These are phyloP conservation scores for Crossaster papposus DNA, from an alignment of 53 echinoderm and acorn worm genomes.

Conservation along the genomic window DNA sequence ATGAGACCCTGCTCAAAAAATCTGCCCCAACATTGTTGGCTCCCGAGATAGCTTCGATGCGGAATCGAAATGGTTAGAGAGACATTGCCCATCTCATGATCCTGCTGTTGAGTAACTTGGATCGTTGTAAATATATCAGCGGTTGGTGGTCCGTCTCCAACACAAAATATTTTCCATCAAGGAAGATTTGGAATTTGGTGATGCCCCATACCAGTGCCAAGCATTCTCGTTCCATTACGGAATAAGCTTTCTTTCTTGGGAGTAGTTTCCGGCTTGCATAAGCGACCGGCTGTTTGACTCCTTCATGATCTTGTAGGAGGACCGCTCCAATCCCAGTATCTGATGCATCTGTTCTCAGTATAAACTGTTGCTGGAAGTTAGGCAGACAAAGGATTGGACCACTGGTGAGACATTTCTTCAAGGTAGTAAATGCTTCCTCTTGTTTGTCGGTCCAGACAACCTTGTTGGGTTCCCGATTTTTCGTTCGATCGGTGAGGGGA, in stretches of 20 bases:
- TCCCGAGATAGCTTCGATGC: conserved; percentile 59
- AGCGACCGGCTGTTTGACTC: conserved; percentile 14
- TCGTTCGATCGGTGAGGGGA: conserved; percentile 73
- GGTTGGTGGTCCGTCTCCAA: conserved; percentile 56
- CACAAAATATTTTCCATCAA: conserved; percentile 46
- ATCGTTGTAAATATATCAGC: conserved; percentile 12
- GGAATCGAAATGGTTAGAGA: conserved; percentile 54
- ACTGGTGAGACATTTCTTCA: conserved; percentile 52
- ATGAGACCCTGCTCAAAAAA: conserved; percentile 53
- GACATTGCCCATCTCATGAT: conserved; percentile 54
- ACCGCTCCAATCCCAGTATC: conserved; percentile 30
- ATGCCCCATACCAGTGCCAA: conserved; percentile 43
- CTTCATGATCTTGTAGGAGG: conserved; percentile 15
- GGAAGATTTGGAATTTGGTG: conserved; percentile 31
- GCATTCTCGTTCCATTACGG: conserved; percentile 52
- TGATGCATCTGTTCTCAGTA: conserved; percentile 52
- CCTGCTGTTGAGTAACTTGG: conserved; percentile 43
- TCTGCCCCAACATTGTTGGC: conserved; percentile 66
- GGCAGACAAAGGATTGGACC: conserved; percentile 61
- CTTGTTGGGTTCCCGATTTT: conserved; percentile 64
- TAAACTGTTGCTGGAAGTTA: conserved; percentile 42
- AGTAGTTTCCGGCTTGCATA: conserved; percentile 16
- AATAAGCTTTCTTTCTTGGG: background rate
- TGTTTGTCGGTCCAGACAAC: conserved; percentile 61
- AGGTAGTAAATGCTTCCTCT: conserved; percentile 47